Conservation (phyloP, 1,140 invertebrate genomes). For the Oscheius sp. region DNA sequence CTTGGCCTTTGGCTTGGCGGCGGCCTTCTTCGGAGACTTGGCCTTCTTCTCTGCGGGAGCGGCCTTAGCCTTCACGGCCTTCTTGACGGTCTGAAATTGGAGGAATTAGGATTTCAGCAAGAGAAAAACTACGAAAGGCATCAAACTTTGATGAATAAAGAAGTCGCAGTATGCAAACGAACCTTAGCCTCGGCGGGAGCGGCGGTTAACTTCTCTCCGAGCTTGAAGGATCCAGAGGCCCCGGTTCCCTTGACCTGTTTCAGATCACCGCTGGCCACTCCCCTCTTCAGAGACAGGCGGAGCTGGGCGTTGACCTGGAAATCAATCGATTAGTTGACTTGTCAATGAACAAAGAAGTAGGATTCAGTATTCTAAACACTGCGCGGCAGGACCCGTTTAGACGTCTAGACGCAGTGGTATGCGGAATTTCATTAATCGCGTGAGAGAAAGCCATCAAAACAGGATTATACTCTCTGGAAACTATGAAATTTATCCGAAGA, state of each 20-base stretch:
- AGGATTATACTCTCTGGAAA: not conserved
- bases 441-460: too few relatives aligned
- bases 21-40: slow-evolving; percentile 21
- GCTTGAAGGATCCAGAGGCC: slow-evolving; percentile 61
- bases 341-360: too few relatives aligned
- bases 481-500: too few relatives aligned
- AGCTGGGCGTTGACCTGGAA: slow-evolving; percentile 54
- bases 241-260: slow-evolving; percentile 61
- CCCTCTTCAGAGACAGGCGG: slow-evolving; percentile 54
- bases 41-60: slow-evolving; percentile 37
- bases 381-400: too few relatives aligned
- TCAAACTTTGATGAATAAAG: not conserved
- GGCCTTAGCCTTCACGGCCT: slow-evolving; percentile 45
- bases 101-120: not conserved
- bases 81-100: slow-evolving; percentile 18
- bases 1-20: slow-evolving; percentile 28
- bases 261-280: slow-evolving; percentile 53
- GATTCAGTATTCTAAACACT: too few relatives aligned
- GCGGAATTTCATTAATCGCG: too few relatives aligned
- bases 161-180: too few relatives aligned
- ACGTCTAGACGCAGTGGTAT: too few relatives aligned
- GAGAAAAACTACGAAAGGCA: not conserved
- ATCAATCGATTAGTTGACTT: too few relatives aligned
- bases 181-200: slow-evolving; percentile 34
- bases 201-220: slow-evolving; percentile 46